Percentiles rank a stretch among this genome's conserved stretches.
Conservation (phyloP, 1,140 invertebrate genomes). For the Musca vetustissima region DNA sequence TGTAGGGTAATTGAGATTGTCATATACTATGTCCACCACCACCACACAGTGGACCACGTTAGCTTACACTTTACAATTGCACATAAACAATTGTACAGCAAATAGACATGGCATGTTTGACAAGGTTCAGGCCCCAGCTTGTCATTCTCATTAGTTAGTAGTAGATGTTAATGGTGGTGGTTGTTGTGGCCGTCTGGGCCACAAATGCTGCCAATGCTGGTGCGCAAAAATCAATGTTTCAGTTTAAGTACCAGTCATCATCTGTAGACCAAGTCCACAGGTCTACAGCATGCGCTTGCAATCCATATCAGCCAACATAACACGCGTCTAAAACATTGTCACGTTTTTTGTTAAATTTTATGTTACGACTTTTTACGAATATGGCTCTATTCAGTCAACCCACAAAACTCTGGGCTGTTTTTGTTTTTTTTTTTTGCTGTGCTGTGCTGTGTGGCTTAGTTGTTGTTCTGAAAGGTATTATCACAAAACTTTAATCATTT, state of each 20-base stretch:
- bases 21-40: no score
- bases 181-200: neutral
- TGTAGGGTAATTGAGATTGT: no score
- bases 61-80: no score
- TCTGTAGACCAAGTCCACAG: no score
- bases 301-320: neutral
- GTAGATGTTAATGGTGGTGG: no score
- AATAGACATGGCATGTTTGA: neutral
- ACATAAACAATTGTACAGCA: no score
- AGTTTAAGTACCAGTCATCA: no score
- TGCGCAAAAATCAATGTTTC: neutral
- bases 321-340: conserved; percentile 17
- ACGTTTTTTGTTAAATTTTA: conserved; percentile 17
- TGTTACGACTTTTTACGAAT: neutral
- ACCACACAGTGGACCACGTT: no score
- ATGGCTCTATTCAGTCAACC: conserved; percentile 5
- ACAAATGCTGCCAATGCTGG: neutral
- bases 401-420: neutral
- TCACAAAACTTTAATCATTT: neutral
- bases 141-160: conserved; percentile 11
- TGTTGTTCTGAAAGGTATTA: neutral
- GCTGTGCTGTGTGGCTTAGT: no score
- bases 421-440: neutral
- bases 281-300: no score
- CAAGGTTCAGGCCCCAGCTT: conserved; percentile 4